A percentile compares a stretch with the other conserved stretches of the same genome.
Conservation (phyloP, 2,797 vertebrate species). For the Poliocrania exsul region DNA sequence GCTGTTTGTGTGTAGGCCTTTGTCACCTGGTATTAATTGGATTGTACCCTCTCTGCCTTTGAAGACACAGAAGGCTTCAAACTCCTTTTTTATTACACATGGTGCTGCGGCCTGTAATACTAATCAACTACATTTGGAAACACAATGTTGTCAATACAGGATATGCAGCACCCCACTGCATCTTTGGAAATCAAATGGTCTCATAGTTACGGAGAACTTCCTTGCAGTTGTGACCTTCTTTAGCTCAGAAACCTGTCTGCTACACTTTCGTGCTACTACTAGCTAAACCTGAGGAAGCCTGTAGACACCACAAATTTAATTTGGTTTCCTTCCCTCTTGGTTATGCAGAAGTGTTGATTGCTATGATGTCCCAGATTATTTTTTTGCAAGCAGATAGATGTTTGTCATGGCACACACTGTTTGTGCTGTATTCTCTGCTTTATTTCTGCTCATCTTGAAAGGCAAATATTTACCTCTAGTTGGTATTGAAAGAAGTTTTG, state of each 20-base stretch:
- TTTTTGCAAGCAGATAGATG: background rate
- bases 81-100: constrained; percentile 37
- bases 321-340: background rate
- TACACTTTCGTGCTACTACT: background rate
- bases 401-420: background rate
- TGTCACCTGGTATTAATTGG: constrained; percentile 64
- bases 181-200: constrained; percentile 49
- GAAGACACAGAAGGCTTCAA: constrained; percentile 51
- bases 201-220: background rate
- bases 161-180: background rate
- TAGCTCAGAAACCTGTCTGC: background rate
- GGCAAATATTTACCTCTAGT: background rate
- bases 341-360: background rate
- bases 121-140: constrained; percentile 58
- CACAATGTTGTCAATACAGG: background rate
- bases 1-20: constrained; percentile 41
- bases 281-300: background rate
- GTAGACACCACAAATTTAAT: background rate
- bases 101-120: constrained; percentile 39
- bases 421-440: background rate
- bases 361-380: background rate
- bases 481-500: background rate
- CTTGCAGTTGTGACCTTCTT: background rate
- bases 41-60: constrained; percentile 61
- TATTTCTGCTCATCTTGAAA: background rate